A percentile compares a stretch with the other conserved stretches of the same genome.
These are phyloP conservation scores for Muntiacus muntjak DNA, from an alignment of 2,113 vertebrate genomes.

Conservation along the genomic window DNA sequence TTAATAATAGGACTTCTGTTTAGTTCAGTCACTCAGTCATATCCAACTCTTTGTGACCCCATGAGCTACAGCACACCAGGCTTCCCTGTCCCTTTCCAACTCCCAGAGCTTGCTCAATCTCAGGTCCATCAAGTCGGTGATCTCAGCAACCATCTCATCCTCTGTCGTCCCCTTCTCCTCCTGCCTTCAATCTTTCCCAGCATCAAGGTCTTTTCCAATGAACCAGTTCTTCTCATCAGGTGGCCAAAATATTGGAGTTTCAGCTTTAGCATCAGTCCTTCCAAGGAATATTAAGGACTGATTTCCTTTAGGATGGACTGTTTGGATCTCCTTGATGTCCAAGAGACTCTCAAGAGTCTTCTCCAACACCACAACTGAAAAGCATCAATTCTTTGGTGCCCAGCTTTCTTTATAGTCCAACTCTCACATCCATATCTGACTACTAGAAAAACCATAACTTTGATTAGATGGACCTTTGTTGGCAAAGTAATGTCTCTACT, in stretches of 20 bases:
- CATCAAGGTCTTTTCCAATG: not conserved
- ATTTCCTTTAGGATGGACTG: not conserved
- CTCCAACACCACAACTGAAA: not conserved
- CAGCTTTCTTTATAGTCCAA: not conserved
- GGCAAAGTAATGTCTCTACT: not conserved
- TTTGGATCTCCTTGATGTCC: not conserved
- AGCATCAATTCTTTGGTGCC: not conserved
- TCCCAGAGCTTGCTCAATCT: not conserved
- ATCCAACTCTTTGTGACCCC: not conserved
- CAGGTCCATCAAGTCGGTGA: not conserved
- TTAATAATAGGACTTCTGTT: not conserved
- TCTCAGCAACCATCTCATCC: not conserved
- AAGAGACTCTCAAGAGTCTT: not conserved
- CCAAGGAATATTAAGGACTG: not conserved
- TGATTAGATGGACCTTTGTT: not conserved
- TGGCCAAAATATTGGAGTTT: not conserved
- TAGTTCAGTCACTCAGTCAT: not conserved
- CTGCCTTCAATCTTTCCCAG: not conserved
- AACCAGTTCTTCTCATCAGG: not conserved
- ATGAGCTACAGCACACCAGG: not conserved
- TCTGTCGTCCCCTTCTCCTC: not conserved
- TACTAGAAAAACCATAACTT: not conserved
- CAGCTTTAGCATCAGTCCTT: not conserved
- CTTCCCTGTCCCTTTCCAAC: not conserved
- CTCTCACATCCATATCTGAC: not conserved